phyloP scores from a whole-genome alignment of 2,888 invertebrate species.

The Andrena praecox region DNA sequence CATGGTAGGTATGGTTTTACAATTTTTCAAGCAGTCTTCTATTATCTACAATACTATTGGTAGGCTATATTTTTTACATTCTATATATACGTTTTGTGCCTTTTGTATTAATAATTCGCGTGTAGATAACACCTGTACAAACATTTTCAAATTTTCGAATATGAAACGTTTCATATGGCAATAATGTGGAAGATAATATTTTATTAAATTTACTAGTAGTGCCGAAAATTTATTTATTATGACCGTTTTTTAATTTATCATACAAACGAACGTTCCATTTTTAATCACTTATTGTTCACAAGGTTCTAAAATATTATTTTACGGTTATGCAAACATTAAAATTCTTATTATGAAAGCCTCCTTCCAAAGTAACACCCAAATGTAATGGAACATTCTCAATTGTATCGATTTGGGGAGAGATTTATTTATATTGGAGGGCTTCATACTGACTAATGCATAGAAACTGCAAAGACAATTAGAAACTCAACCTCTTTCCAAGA shows the following conservation, averaged over 20 bases:
- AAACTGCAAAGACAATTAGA: constrained; percentile 18
- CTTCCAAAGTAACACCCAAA: constrained; percentile 1
- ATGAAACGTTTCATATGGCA: too few relatives aligned
- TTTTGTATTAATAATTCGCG: too few relatives aligned
- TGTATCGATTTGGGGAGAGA: not conserved
- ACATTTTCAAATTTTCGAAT: too few relatives aligned
- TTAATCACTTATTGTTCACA: not conserved
- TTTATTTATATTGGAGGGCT: not conserved
- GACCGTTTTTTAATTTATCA: not conserved
- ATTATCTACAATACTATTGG: too few relatives aligned
- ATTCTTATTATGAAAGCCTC: not conserved
- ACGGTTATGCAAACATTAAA: too few relatives aligned
- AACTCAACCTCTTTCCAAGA: constrained; percentile 12
- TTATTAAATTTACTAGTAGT: too few relatives aligned
- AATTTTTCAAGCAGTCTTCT: too few relatives aligned
- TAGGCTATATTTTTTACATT: too few relatives aligned
- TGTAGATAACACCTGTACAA: too few relatives aligned
- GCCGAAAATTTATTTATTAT: not conserved
- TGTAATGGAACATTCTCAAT: not conserved
- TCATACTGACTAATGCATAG: constrained; percentile 5
- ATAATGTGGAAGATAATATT: too few relatives aligned
- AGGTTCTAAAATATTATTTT: not conserved
- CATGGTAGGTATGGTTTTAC: too few relatives aligned
- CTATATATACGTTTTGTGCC: too few relatives aligned
- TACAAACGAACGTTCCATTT: not conserved